Percentiles rank a stretch among this genome's conserved stretches.
Conservation (phyloP, 2,113 vertebrate species). For the Aphelocoma coerulescens region DNA sequence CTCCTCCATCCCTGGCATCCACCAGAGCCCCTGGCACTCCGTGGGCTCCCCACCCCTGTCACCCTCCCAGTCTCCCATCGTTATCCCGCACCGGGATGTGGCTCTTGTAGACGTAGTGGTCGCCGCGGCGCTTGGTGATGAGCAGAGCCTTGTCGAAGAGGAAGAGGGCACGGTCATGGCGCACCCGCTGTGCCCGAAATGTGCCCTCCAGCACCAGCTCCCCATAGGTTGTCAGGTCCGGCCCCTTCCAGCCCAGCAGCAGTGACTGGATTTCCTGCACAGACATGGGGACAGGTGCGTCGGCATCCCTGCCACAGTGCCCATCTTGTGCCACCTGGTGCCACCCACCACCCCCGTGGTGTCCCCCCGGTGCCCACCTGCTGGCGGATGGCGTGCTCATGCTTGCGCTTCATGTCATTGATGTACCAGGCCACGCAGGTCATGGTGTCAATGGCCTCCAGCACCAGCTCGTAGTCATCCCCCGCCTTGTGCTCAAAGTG, state of each 20-base stretch:
- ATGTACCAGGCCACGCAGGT: slow-evolving; percentile 98
- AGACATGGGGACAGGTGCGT: fast-evolving
- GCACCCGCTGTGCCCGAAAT: slow-evolving; percentile 87
- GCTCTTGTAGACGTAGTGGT: slow-evolving; percentile 91
- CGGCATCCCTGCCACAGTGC: background rate
- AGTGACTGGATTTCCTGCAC: slow-evolving; percentile 92
- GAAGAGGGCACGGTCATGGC: slow-evolving; percentile 90
- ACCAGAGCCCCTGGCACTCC: fast-evolving
- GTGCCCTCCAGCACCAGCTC: slow-evolving; percentile 95
- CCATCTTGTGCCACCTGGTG: background rate
- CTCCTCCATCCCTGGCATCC: background rate
- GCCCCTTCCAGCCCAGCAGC: slow-evolving; percentile 94
- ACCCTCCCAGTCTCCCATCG: background rate
- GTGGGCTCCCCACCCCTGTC: background rate
- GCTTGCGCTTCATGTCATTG: slow-evolving; percentile 98
- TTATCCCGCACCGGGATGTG: slow-evolving; percentile 83
- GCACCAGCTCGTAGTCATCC: slow-evolving; percentile 81
- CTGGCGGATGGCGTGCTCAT: slow-evolving; percentile 91
- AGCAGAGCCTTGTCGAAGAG: slow-evolving; percentile 91
- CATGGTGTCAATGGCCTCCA: slow-evolving; percentile 96
- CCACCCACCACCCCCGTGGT: fast-evolving
- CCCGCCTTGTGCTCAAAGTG: slow-evolving; percentile 88
- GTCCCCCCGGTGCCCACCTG: slow-evolving; percentile 70
- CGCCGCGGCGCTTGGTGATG: slow-evolving; percentile 90
- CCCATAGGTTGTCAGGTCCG: slow-evolving; percentile 88